These are phyloP conservation scores for Melipona beecheii DNA, from an alignment of 2,888 invertebrate species.

Conservation along the genomic window DNA sequence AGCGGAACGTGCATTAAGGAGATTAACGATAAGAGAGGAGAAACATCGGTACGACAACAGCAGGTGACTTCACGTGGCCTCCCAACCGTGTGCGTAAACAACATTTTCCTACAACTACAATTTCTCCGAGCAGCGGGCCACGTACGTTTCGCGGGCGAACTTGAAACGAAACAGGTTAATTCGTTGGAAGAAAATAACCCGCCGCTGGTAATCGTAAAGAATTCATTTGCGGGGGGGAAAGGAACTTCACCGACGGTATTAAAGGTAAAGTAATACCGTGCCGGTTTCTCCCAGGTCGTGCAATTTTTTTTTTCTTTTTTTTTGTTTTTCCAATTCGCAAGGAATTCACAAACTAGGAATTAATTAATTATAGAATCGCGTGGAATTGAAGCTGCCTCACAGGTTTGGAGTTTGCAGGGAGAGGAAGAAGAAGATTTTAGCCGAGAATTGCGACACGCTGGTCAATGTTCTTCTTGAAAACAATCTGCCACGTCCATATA, in stretches of 20 bases:
- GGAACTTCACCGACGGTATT: neutral
- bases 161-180: neutral
- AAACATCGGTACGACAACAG: neutral
- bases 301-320: neutral
- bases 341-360: neutral
- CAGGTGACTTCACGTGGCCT: neutral
- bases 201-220: too few relatives aligned
- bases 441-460: neutral
- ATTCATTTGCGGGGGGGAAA: neutral
- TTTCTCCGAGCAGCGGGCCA: neutral
- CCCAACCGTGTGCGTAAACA: neutral
- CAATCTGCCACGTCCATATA: neutral
- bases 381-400: neutral
- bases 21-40: conserved; percentile 25
- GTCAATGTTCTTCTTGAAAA: neutral
- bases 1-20: conserved; percentile 23
- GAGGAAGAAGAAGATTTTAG: neutral
- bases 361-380: conserved; percentile 3
- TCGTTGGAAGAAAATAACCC: neutral
- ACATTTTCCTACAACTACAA: neutral
- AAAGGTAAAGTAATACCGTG: neutral
- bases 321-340: too few relatives aligned
- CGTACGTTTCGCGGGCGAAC: neutral
- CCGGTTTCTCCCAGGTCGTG: too few relatives aligned
- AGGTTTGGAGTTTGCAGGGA: neutral